phyloP scores from a whole-genome alignment of 2,797 vertebrate species.

The Emydoidea blandingii region DNA sequence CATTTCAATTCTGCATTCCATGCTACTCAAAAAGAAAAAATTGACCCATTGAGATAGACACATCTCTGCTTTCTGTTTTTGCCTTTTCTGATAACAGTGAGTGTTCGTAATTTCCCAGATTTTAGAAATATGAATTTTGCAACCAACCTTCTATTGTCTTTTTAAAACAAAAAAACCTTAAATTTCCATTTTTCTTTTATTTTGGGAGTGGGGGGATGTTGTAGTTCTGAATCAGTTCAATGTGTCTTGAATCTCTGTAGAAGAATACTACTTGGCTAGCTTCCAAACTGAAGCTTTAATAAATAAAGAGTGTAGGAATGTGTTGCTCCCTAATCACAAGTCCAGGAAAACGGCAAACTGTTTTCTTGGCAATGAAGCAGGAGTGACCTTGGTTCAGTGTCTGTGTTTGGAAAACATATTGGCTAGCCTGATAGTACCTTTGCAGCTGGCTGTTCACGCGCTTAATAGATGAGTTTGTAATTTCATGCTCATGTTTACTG shows the following conservation, averaged over 20 bases:
- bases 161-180: conserved; percentile 56
- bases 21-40: conserved; percentile 70
- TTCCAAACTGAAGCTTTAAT: conserved; percentile 55
- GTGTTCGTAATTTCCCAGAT: conserved; percentile 75
- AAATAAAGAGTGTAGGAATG: conserved; percentile 13
- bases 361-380: too few species aligned
- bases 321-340: too few species aligned
- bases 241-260: conserved; percentile 57
- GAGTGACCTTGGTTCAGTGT: too few species aligned
- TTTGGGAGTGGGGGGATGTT: conserved; percentile 13
- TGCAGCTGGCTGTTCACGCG: too few species aligned
- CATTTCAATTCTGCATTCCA: conserved; percentile 71
- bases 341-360: too few species aligned
- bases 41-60: conserved; percentile 62
- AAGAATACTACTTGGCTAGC: conserved; percentile 19
- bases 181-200: conserved; percentile 58
- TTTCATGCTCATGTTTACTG: too few species aligned
- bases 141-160: conserved; percentile 72
- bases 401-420: too few species aligned
- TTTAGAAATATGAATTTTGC: conserved; percentile 66
- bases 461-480: too few species aligned
- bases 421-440: too few species aligned
- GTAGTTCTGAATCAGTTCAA: conserved; percentile 66
- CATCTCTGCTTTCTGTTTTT: conserved; percentile 73
- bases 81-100: conserved; percentile 74